Base-by-base conservation (phyloP, 1,140 invertebrate species). In the Sarcophaga peregrina region DNA sequence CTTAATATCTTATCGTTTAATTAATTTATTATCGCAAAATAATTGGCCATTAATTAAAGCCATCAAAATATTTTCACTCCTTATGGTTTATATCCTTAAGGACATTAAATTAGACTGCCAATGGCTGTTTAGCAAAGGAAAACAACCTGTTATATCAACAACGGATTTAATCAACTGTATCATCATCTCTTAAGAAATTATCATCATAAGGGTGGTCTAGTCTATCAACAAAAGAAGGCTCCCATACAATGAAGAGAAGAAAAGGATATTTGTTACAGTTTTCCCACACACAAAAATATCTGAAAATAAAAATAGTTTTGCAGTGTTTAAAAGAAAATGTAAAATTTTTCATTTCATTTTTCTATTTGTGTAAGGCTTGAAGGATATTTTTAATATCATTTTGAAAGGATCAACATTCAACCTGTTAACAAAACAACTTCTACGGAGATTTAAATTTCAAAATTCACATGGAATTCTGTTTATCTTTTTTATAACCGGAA, bases 211-310 rank as follows among this genome's bases (percentile, higher is more conserved):
- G 62, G 62, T 68, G 62, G 62, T n/a, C 62, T 68, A 5, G 25
- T 37, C 25, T 37, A 37, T 37, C 11, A 20, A 17, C 6, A 68
- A 68, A 68, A 68, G 20, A 20, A 68, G n/a, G 17, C 20, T 68
- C n/a, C 62, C 62, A 20, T 5, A 8, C 10, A 62, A 37, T 37
- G 25, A 62, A 62, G 6, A 62, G 11, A 62, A 20, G 20, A 20
- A 68, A 68, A 68, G 7, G 20, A 20, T 4, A 68, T 68, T 68
- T 68, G 62, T 68, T 68, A n/a, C 62, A 68, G 62, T 68, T 68
- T 62, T 68, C 62, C 62, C 62, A 68, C 62, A 68, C 62, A 68
- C 62, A 20, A n/a, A 68, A 68, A 68, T 20, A 68, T 7, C 20
- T 17, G 8, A n/a, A 68, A 68, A 68, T 6, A 68, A 20, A 13